Evolutionary conservation across 2,888 invertebrate genomes (phyloP), one percentile per base, ranked within the genome.

Genomic region (Agonopterix alstromeriana): DNA sequence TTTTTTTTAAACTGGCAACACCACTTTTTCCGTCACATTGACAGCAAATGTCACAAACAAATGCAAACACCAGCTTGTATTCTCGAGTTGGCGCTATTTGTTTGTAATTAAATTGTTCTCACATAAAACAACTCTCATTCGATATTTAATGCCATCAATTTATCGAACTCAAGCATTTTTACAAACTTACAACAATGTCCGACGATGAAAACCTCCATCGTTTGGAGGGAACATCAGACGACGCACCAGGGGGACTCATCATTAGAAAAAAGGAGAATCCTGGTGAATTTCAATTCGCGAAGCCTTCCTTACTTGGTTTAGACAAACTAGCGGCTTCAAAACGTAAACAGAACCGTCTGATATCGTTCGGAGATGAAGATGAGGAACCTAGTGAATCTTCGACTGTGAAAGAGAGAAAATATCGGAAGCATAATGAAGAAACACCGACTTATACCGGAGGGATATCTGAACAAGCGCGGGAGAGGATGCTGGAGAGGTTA

Each of bases 361-460:
- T 93, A 60, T 94, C 94, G 0, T 94, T 93, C 65, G 88, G 91
- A 82, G 79, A 77, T 42, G 68, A 60, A 41, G 66, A 60, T 8
- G 71, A 66, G n/a, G 65, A 58, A 8, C 64, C 62, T 53, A 65
- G 51, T 52, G 77, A 61, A 10, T 62, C 68, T 42, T 60, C 68
- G 40, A 59, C 51, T 27, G 63, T 52, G 0, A 80, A 77, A 55
- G 82, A 78, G 53, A 90, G 95, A 44, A 93, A 95, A 73, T 95
- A 97, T 67, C 91, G 98, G 45, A 90, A 92, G 45, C 90, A 93
- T 9, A 92, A 93, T 61, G 94, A 94, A 64, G 98, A 98, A 83
- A 98, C 98, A 0, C 98, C 98, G 0, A 95, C 98, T 0, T 93
- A 98, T 68, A 97, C 98, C 0, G 98, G 98, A 3, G 98, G 98